Evolutionary conservation across 2,797 vertebrate genomes (phyloP), one percentile per base, ranked within the genome.

Genomic region (Podargus strigoides): DNA sequence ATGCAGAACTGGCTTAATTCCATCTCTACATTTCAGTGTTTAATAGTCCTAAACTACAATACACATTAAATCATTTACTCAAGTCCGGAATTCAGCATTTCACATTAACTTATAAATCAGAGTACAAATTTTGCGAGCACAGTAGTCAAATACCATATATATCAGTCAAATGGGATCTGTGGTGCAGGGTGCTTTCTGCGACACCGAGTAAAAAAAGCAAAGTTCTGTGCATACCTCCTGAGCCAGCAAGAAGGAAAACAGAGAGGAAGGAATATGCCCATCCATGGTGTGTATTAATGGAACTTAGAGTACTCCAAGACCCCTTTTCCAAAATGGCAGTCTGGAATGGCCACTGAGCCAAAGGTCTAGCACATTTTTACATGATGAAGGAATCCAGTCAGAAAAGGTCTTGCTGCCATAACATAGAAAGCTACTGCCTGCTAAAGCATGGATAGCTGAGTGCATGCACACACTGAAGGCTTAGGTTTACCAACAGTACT

Each of bases 1-100:
- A 83, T 50, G n/a, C 56, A 64, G 32, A 87, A 80, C 46, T 85
- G 28, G 87, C 53, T 90, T 85, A 76, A 85, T 37, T 87, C 86
- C 74, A 60, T n/a, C 62, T 75, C 39, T n/a, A 13, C 41, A 22
- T 50, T 41, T 34, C 42, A 62, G 24, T 37, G 37, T 64, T 80
- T 87, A 68, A 74, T 24, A 73, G 20, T 26, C 60, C 63, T 70
- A 60, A 77, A 37, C 42, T 63, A 44, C 62, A 88, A 36, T n/a
- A 19, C 6, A 53, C n/a, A 34, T 20, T 41, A 60, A 60, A 22
- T 84, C 37, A 9, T 55, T 66, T 58, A 67, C 46, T 46, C 37
- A 36, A 34, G 21, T 34, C 41, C 12, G 70, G 59, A 66, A 63
- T 66, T 79, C 21, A 47, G 22, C 34, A 69, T 52, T 62, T 82